These are phyloP conservation scores for Mystacides longicornis DNA, from an alignment of 2,888 invertebrate genomes.

Conservation along the genomic window DNA sequence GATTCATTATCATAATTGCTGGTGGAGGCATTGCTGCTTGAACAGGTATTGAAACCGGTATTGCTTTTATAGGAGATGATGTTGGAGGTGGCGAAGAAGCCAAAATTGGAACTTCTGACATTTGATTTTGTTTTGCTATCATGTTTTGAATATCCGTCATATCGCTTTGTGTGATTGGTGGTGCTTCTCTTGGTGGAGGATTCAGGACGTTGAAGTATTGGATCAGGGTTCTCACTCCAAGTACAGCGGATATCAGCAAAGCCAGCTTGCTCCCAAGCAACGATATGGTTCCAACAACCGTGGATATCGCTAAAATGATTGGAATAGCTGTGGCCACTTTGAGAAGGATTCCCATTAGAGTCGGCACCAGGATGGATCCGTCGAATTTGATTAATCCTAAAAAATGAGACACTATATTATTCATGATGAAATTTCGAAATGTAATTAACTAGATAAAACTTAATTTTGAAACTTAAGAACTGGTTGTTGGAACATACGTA, in stretches of 20 bases:
- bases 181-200: not conserved
- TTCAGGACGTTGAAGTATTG: not conserved
- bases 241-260: slow-evolving; percentile 29
- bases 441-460: no score
- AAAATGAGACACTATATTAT: slow-evolving; percentile 7
- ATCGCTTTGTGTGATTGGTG: slow-evolving; percentile 8
- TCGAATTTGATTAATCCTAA: slow-evolving; percentile 29
- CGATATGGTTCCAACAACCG: slow-evolving; percentile 31
- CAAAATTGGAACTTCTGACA: not conserved
- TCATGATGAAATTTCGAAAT: not conserved
- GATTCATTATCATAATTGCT: not conserved
- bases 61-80: not conserved
- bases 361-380: slow-evolving; percentile 27
- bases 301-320: slow-evolving; percentile 31
- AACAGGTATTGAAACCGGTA: not conserved
- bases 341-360: slow-evolving; percentile 31
- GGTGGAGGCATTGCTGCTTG: not conserved
- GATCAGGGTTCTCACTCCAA: slow-evolving; percentile 28
- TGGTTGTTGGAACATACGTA: no score
- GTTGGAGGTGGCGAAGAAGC: not conserved
- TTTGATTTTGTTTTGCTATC: slow-evolving; percentile 10
- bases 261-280: slow-evolving; percentile 32
- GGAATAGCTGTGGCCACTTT: slow-evolving; percentile 32
- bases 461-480: no score
- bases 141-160: slow-evolving; percentile 13